A percentile compares a stretch with the other conserved stretches of the same genome.
Evolutionary conservation across 1,140 invertebrate genomes (phyloP).

Genomic region (Drosophila nebulosa): DNA sequence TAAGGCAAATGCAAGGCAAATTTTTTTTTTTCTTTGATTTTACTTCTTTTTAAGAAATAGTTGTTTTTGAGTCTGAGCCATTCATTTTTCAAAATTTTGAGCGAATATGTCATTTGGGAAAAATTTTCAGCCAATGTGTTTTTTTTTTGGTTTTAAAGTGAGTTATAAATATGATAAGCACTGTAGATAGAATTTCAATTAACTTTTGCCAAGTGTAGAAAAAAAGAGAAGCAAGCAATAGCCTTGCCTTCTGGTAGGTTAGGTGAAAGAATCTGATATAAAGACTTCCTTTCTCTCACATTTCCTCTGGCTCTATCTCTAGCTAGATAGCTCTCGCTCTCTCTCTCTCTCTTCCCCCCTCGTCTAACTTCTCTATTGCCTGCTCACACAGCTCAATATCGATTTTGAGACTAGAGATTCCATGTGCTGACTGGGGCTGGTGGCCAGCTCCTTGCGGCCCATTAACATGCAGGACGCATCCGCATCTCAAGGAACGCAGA

Average conservation of each 20-base stretch:
- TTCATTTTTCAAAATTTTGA: too few relatives aligned
- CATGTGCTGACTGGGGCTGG: slow-evolving; percentile 2
- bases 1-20: too few relatives aligned
- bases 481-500: slow-evolving; percentile 53
- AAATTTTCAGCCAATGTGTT: too few relatives aligned
- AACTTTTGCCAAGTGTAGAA: not conserved
- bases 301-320: not conserved
- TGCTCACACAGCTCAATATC: slow-evolving; percentile 52
- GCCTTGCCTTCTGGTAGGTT: not conserved
- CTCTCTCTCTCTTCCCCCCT: not conserved
- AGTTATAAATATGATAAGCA: too few relatives aligned
- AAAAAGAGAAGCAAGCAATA: not conserved
- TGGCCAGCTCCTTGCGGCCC: slow-evolving; percentile 5
- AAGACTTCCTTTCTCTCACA: not conserved
- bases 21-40: too few relatives aligned
- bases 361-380: not conserved
- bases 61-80: too few relatives aligned
- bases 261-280: slow-evolving; percentile 4
- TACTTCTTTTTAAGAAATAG: too few relatives aligned
- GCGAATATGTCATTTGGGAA: not conserved
- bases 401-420: slow-evolving; percentile 32
- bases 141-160: too few relatives aligned
- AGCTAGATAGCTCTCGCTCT: not conserved
- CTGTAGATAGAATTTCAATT: not conserved
- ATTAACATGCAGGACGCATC: slow-evolving; percentile 76